phyloP scores from a whole-genome alignment of 2,797 vertebrate genomes.

The Crypturellus tataupa region DNA sequence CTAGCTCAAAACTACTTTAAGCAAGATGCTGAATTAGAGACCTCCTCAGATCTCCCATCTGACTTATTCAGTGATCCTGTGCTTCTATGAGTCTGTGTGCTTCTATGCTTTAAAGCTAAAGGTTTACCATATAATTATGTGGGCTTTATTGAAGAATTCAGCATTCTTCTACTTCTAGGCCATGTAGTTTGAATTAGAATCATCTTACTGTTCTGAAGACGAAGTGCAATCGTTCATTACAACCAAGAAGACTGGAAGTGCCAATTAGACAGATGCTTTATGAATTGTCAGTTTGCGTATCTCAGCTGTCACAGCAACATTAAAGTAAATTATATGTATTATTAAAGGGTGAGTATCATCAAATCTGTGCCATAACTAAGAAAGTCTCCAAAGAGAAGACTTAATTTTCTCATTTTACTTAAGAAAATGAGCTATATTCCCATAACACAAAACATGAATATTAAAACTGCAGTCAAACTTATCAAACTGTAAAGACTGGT shows the following conservation, averaged over 20 bases:
- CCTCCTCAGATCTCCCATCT: neutral
- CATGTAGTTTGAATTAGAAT: slow-evolving; percentile 36
- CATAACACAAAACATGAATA: slow-evolving; percentile 57
- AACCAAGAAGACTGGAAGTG: slow-evolving; percentile 3
- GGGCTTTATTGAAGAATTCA: neutral
- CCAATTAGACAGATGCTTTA: slow-evolving; percentile 35
- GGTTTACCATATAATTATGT: neutral
- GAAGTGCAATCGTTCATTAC: slow-evolving; percentile 10
- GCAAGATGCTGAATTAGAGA: neutral
- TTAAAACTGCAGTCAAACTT: slow-evolving; percentile 49
- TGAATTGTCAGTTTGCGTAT: slow-evolving; percentile 29
- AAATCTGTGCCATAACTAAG: slow-evolving; percentile 21
- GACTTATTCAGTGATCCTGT: neutral
- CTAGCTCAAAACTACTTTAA: neutral
- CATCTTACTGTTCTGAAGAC: neutral
- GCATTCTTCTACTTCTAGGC: slow-evolving; percentile 5
- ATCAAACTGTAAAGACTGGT: neutral
- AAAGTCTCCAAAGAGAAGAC: slow-evolving; percentile 54
- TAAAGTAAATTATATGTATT: slow-evolving; percentile 68
- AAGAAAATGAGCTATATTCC: slow-evolving; percentile 67
- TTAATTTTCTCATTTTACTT: slow-evolving; percentile 73
- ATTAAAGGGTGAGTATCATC: slow-evolving; percentile 37
- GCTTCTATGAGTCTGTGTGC: neutral
- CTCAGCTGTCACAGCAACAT: neutral
- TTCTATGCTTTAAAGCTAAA: neutral